Base-by-base conservation (phyloP, 2,797 vertebrate genomes). In the Nannoperca obscura region DNA sequence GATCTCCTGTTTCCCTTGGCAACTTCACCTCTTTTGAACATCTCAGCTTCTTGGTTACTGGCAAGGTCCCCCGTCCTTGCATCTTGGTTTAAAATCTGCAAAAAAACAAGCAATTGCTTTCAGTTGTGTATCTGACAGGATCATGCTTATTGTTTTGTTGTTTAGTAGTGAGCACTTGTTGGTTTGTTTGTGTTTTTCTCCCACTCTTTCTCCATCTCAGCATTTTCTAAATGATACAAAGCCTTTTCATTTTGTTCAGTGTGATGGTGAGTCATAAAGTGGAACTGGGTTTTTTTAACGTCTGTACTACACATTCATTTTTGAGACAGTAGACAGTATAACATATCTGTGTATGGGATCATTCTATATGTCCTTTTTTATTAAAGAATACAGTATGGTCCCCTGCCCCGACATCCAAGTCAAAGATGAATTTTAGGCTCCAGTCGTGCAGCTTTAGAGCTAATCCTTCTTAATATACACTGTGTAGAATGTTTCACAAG, bases 21-120 rank as follows among this genome's bases (percentile, higher is more conserved):
- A 86, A 85, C 82, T 86, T 87, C 71, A 82, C 64, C 62, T 82
- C 59, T 67, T 69, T 38, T 72, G 47, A 88, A 72, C 55, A 83
- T 85, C 49, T 71, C 71, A 58, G 73, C 22, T 76, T 80, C 66
- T 57, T 70, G 74, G 76, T 54, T 81, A 67, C 53, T 79, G 78
- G 63, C 74, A 81, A 81, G 74, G 80, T 78, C 68, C 66, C 22
- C 72, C 20, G 36, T 72, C 50, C 36, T 76, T 83, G 42, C 44
- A 50, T 78, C 32, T 64, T 9, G 24, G 13, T 75, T 54, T 58
- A 55, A 69, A 87, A 73, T 32, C 57, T 62, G 19, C 62, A 49
- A 47, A 42, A 2, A 38, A 68, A 34, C 19, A 44, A 57, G 47
- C 24, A 50, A 8, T 34, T 52, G 0, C 3, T 75, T 22, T 68